These are phyloP conservation scores for Vanacampus margaritifer DNA, from an alignment of 2,113 vertebrate genomes.

Conservation along the genomic window DNA sequence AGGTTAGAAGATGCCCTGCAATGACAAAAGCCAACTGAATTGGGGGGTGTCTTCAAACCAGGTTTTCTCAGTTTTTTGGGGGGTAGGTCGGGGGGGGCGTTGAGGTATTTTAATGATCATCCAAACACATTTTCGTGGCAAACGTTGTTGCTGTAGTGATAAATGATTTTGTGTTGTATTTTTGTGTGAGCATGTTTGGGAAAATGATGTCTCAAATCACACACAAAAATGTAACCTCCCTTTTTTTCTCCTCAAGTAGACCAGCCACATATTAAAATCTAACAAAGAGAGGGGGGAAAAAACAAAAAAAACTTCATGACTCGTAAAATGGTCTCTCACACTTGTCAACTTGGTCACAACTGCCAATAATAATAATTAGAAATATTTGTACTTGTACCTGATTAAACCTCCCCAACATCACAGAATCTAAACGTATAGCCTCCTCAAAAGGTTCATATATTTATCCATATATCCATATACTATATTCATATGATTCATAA, in stretches of 20 bases:
- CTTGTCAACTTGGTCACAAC: constrained; percentile 70
- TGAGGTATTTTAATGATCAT: background rate
- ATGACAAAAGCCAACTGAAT: background rate
- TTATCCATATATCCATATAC: constrained; percentile 41
- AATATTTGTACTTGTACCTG: constrained; percentile 48
- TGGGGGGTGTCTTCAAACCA: background rate
- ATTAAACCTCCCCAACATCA: constrained; percentile 28
- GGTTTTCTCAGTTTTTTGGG: background rate
- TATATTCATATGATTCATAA: constrained; percentile 67
- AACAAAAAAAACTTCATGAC: constrained; percentile 18
- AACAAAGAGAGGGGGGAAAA: constrained; percentile 4
- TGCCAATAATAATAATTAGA: constrained; percentile 33
- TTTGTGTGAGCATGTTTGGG: background rate
- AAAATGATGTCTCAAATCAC: background rate
- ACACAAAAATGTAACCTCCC: constrained; percentile 27
- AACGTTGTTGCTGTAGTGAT: background rate
- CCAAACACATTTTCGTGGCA: background rate
- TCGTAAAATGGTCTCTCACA: constrained; percentile 63
- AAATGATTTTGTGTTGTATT: background rate
- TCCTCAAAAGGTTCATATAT: constrained; percentile 58
- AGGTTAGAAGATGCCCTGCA: background rate
- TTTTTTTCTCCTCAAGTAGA: constrained; percentile 54
- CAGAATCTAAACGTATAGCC: constrained; percentile 54
- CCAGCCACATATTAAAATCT: constrained; percentile 66
- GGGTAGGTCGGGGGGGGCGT: background rate